These are phyloP conservation scores for Taenaris catops DNA, from an alignment of 2,888 invertebrate genomes.

Conservation along the genomic window DNA sequence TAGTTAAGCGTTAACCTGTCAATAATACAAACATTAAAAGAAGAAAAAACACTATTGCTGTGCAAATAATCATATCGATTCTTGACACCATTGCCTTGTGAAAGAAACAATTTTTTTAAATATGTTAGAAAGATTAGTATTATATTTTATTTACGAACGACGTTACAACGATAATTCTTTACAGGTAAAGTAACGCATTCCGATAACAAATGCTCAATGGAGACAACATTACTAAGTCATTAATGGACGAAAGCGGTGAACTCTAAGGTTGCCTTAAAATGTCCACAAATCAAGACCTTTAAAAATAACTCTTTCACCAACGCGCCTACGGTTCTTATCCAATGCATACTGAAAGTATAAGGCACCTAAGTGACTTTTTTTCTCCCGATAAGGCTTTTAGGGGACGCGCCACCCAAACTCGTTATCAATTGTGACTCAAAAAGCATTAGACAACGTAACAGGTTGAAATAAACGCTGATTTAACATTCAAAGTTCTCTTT, in stretches of 20 bases:
- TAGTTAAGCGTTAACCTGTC: no score
- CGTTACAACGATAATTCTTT: not conserved
- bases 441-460: constrained; percentile 56
- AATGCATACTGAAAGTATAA: constrained; percentile 24
- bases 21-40: no score
- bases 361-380: constrained; percentile 31
- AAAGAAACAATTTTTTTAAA: no score
- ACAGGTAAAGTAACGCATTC: not conserved
- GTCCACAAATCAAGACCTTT: constrained; percentile 8
- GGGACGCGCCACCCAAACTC: constrained; percentile 60
- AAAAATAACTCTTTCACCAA: constrained; percentile 7
- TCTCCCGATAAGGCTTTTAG: constrained; percentile 48
- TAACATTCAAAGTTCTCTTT: constrained; percentile 54
- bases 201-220: constrained; percentile 3
- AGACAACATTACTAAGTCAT: constrained; percentile 4
- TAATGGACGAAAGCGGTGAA: not conserved
- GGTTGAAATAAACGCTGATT: constrained; percentile 58
- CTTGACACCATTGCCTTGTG: no score
- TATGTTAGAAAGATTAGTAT: no score
- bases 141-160: no score
- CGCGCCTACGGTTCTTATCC: constrained; percentile 22
- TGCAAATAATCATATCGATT: no score
- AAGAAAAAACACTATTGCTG: no score
- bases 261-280: constrained; percentile 1
- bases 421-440: constrained; percentile 56